phyloP scores from a whole-genome alignment of 2,888 invertebrate species.

The Drosophila ustulata region DNA sequence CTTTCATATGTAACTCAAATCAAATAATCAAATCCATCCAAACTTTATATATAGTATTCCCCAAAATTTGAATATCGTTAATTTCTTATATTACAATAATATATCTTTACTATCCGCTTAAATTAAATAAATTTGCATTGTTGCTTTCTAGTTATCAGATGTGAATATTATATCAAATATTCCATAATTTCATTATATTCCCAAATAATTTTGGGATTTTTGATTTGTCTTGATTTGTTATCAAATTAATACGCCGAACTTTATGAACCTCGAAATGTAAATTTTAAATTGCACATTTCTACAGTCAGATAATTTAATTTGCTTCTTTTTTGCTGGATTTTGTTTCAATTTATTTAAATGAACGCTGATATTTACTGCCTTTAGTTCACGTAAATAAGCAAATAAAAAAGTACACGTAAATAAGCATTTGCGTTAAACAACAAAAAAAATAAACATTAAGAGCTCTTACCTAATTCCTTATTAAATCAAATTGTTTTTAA shows the following conservation, averaged over 20 bases:
- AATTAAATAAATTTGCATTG: neutral
- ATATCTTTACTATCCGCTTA: neutral
- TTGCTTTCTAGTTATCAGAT: neutral
- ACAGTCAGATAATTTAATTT: neutral
- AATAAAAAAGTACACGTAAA: neutral
- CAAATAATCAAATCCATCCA: neutral
- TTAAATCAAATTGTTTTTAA: slow-evolving; percentile 2
- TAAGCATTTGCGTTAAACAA: neutral
- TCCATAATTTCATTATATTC: neutral
- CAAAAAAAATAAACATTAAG: neutral
- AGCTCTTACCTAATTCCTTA: neutral
- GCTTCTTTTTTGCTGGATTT: neutral
- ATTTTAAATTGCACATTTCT: neutral
- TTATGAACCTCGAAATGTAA: neutral
- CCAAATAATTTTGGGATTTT: neutral
- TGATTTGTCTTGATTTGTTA: neutral
- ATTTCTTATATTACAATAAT: neutral
- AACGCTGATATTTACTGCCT: neutral
- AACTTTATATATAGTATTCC: neutral
- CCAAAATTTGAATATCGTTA: neutral
- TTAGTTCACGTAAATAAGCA: slow-evolving; percentile 3
- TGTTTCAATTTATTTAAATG: neutral
- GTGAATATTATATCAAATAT: no score
- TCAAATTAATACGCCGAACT: slow-evolving; percentile 1
- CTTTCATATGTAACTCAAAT: neutral